phyloP scores from a whole-genome alignment of 2,113 vertebrate species.

The Dicentrarchus labrax region DNA sequence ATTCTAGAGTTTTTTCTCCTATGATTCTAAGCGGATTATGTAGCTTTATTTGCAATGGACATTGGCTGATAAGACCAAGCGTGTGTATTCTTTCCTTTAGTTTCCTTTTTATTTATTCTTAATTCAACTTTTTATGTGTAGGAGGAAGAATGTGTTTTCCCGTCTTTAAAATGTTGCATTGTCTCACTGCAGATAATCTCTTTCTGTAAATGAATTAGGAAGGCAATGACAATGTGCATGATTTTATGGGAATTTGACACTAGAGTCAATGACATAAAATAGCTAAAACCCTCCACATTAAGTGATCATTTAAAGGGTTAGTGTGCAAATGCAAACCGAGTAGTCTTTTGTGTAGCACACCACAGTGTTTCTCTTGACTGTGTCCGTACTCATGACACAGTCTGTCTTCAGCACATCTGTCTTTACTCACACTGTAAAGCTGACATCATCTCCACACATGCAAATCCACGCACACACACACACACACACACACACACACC shows the following conservation, averaged over 20 bases:
- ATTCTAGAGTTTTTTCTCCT: too few relatives aligned
- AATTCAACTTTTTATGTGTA: background rate
- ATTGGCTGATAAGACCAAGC: background rate
- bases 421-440: slow-evolving; percentile 70
- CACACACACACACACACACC: slow-evolving; percentile 26
- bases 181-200: background rate
- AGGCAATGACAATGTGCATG: background rate
- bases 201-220: slow-evolving; percentile 9
- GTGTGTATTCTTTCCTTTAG: background rate
- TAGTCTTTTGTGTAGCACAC: slow-evolving; percentile 21
- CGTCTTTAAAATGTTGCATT: background rate
- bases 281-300: background rate
- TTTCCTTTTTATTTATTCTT: background rate
- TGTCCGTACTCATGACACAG: slow-evolving; percentile 47
- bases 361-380: slow-evolving; percentile 31
- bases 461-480: slow-evolving; percentile 27
- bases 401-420: slow-evolving; percentile 75
- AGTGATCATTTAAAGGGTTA: background rate
- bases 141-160: background rate
- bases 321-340: slow-evolving; percentile 14
- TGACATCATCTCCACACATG: slow-evolving; percentile 72
- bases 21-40: too few relatives aligned
- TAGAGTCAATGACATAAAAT: background rate
- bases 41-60: too few relatives aligned
- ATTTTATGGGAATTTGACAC: slow-evolving; percentile 13